Evolutionary conservation across 2,888 invertebrate species (phyloP), one percentile per base, ranked within the genome.

Genomic region (Leucophenga montana): DNA sequence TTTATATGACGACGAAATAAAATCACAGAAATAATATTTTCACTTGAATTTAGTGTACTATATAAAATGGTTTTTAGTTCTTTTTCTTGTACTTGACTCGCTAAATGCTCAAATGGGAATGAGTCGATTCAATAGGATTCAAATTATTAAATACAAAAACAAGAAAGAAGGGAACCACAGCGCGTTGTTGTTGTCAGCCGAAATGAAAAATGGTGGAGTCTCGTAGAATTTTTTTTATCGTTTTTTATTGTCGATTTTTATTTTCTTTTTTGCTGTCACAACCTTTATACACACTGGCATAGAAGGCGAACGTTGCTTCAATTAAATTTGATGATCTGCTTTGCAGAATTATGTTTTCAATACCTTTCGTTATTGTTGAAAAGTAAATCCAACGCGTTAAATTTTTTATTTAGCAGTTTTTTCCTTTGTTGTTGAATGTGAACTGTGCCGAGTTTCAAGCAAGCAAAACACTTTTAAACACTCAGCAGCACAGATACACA

Each of bases 261-360:
- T 50, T 53, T 75, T 73, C 67, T 70, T 72, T 68, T 50, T 53
- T 69, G 75, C 70, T 78, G 90, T 83, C 80, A 82, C 75, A 88
- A 92, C 95, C 95, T 95, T 95, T 95, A 95, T 94, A 94, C 95
- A 90, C 95, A 95, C 95, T 95, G 95, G 95, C 91, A 93, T 91
- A 95, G 95, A 95, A 95, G 95, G 94, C 92, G 90, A 91, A 91
- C 78, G 73, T 76, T 78, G 75, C 73, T 79, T 76, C 56, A 78
- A 76, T 75, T 75, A 62, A 59, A 50, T 61, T 73, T 76, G 71
- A 75, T 66, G 20, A 39, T 18, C 33, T 13, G 39, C 61, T 39
- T 39, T 39, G 33, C 61, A 64, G 72, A 67, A 74, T 75, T 76
- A 71, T 68, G 71, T 64, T 73, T 75, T 77, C 75, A 79, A 77